Conservation (phyloP, 2,888 invertebrate species). For the Agrilus biguttatus region DNA sequence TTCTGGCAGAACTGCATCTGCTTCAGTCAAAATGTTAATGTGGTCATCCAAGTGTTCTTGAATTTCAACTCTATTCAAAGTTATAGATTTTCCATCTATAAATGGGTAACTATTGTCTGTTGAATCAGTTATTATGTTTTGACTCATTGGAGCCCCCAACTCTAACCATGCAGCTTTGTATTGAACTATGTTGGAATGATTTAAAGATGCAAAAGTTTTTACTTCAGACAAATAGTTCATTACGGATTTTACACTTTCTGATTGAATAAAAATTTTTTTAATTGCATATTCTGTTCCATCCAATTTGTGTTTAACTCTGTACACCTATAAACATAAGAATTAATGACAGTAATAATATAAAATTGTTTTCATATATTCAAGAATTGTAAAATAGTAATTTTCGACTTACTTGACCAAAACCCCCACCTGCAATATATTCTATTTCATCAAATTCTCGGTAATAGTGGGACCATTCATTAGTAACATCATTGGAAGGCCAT, state of each 20-base stretch:
- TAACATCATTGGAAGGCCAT: conserved; percentile 39
- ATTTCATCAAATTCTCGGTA: conserved; percentile 55
- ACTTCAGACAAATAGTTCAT: conserved; percentile 60
- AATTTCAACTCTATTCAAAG: not conserved
- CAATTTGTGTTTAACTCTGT: conserved; percentile 56
- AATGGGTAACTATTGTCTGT: conserved; percentile 3
- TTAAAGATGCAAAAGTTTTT: conserved; percentile 62
- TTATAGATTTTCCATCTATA: conserved; percentile 3
- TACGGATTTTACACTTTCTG: conserved; percentile 46
- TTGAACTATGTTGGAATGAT: conserved; percentile 67
- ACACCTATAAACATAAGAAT: conserved; percentile 25
- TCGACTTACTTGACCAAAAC: conserved; percentile 52
- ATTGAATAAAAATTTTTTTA: conserved; percentile 57
- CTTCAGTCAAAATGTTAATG: conserved; percentile 7
- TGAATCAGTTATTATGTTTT: conserved; percentile 5
- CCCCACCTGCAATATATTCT: conserved; percentile 55
- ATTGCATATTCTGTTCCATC: conserved; percentile 69
- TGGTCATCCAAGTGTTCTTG: conserved; percentile 7
- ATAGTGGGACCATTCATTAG: conserved; percentile 49
- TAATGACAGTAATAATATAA: not conserved
- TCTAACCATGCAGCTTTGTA: conserved; percentile 79
- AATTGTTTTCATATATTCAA: not conserved
- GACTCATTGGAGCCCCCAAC: conserved; percentile 29
- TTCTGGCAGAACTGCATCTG: conserved; percentile 3
- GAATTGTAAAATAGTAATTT: not conserved